Base-by-base conservation (phyloP, 53 echinoderm and acorn worm species). In the Echinarachnius parma region DNA sequence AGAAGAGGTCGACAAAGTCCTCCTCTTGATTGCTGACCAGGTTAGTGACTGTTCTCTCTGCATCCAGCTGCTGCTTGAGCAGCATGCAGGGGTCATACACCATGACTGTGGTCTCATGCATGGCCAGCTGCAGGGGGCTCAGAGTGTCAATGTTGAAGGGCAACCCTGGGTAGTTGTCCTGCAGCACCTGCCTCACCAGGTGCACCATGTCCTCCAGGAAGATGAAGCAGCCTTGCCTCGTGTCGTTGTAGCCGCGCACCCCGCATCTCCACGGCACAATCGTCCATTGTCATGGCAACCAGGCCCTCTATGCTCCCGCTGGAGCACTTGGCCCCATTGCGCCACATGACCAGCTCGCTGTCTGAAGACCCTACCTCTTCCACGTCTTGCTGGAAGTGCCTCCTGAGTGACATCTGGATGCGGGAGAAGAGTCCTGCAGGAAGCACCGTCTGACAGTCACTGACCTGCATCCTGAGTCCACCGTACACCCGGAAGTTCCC, bases 161-260 rank as follows among this genome's bases (percentile, higher is more conserved):
- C 46, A 95, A 49, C 0, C 91, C 91, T 42, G 96, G 96, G 59
- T 95, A 95, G 11, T 81, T 83, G 49, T 95, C 96, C 65, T 65
- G 56, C 8, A 81, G 77, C 19, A 95, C 96, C 28, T 87, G 87
- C 34, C 64, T 75, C 31, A 95, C 87, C 16, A 95, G 77, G 42
- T 95, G 96, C 8, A 90, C 63, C 26, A 95, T 76, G 52, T 95
- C 96, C 68, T 95, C 96, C 55, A 95, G 84, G 66, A 95, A 95
- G 18, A 95, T 85, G 58, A 95, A 95, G 39, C 96, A 95, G 15
- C 90, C 91, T 58, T 95, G 96, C 15, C 91, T 78, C 19, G 84
- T 82, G 9, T 95, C 91, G 24, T 70, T 75, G 9, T 83, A 62
- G 23, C 96, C 91, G 33, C 96, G 75, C 8, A 95, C 96, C 79